These are phyloP conservation scores for Liparis tanakae DNA, from an alignment of 2,797 vertebrate species.

Conservation along the genomic window DNA sequence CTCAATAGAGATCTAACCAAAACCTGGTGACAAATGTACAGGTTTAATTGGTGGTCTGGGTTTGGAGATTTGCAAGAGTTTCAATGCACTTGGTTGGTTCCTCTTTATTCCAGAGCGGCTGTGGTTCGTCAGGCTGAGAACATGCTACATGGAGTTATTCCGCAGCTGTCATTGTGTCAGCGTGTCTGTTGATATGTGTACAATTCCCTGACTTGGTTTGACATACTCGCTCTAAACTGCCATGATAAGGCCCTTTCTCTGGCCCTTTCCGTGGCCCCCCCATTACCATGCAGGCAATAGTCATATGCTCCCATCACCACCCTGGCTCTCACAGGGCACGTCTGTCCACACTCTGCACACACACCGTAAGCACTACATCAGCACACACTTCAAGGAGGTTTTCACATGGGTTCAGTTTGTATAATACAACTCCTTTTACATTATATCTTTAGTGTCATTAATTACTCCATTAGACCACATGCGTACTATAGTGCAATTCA, in stretches of 20 bases:
- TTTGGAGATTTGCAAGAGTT: slow-evolving; percentile 26
- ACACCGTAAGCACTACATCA: slow-evolving; percentile 66
- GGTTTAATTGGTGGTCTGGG: slow-evolving; percentile 24
- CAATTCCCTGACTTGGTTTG: slow-evolving; percentile 66
- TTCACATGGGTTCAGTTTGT: slow-evolving; percentile 49
- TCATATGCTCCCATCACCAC: slow-evolving; percentile 47
- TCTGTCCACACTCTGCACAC: slow-evolving; percentile 67
- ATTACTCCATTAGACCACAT: slow-evolving; percentile 35
- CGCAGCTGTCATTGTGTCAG: slow-evolving; percentile 48
- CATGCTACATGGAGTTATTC: slow-evolving; percentile 33
- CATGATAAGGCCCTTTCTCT: slow-evolving; percentile 21
- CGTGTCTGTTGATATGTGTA: slow-evolving; percentile 51
- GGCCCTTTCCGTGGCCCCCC: slow-evolving; percentile 4
- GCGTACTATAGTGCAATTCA: slow-evolving; percentile 37
- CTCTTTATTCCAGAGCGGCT: slow-evolving; percentile 27
- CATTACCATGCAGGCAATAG: slow-evolving; percentile 19
- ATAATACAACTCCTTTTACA: slow-evolving; percentile 29
- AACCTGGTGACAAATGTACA: slow-evolving; percentile 33
- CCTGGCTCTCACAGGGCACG: slow-evolving; percentile 35
- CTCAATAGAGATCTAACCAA: slow-evolving; percentile 17
- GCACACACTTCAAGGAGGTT: slow-evolving; percentile 52
- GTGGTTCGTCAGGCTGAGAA: slow-evolving; percentile 47
- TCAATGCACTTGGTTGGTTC: slow-evolving; percentile 24
- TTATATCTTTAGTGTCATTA: slow-evolving; percentile 46
- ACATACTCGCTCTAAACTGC: slow-evolving; percentile 58